Percentiles rank a stretch among this genome's conserved stretches.
These are phyloP conservation scores for Charanyca ferruginea DNA, from an alignment of 2,888 invertebrate species.

Conservation along the genomic window DNA sequence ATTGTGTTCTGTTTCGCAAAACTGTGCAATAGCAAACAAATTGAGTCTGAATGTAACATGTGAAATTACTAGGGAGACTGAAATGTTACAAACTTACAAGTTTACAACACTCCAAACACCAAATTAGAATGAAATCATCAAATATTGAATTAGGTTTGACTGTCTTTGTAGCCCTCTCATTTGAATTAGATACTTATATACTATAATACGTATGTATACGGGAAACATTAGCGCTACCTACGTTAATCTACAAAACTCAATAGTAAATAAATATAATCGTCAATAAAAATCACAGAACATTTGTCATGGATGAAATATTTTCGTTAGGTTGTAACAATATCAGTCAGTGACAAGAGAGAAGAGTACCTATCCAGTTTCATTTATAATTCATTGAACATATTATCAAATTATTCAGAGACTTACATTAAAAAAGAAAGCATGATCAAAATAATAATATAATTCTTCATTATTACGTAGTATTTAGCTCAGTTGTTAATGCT, in stretches of 20 bases:
- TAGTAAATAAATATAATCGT: neutral
- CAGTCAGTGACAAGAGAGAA: neutral
- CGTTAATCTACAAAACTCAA: neutral
- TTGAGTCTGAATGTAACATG: constrained; percentile 10
- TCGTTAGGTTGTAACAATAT: neutral
- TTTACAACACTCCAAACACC: neutral
- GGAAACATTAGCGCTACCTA: neutral
- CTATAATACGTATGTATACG: no score
- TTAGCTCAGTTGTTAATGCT: constrained; percentile 16
- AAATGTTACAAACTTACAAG: no score
- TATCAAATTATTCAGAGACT: neutral
- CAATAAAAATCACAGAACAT: constrained; percentile 5
- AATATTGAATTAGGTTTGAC: constrained; percentile 11
- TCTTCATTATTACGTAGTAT: neutral
- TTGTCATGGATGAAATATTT: neutral
- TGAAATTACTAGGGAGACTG: neutral
- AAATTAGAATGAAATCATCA: neutral
- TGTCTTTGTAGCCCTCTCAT: neutral
- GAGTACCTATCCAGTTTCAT: no score
- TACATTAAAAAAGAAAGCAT: neutral
- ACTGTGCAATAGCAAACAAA: constrained; percentile 16
- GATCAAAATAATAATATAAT: neutral
- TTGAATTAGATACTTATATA: neutral
- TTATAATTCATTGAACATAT: neutral
- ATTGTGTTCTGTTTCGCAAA: constrained; percentile 16